Base-by-base conservation (phyloP, 2,888 invertebrate species). In the Sisyra terminalis region DNA sequence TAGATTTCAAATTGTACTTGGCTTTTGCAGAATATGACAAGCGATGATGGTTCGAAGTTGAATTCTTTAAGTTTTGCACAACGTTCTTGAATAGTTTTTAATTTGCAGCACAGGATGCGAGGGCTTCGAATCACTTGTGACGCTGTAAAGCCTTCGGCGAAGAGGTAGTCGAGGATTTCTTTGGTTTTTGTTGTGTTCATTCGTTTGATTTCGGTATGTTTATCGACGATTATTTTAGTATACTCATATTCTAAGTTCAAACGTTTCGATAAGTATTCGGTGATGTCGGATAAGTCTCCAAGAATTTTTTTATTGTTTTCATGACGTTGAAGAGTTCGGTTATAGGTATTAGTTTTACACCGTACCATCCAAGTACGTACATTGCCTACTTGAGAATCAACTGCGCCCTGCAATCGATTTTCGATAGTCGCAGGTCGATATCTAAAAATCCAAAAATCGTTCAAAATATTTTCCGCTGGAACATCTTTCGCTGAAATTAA, bases 331-430 rank as follows among this genome's bases (percentile, higher is more conserved):
- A 59, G 50, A 34, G 61, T 58, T 13, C 51, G 61, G 46, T 58
- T 48, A 45, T 65, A 57, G 39, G 56, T 53, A 42, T 53, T 50
- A 16, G 49, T 46, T 37, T 55, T 51, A 30, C 61, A 59, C 34
- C 66, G 53, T 18, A 67, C 55, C 64, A 67, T 65, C 68, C 68
- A 68, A 2, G 66, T 62, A 51, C 65, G 67, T n/a, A 64, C 47
- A 13, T 48, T 52, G 7, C 52, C 52, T 17, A 63, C 48, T 39
- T 64, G 57, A 42, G 57, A 50, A 29, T 55, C 45, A 47, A 56
- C 55, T 13, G 58, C 57, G 32, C 50, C 48, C 16, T 55, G 39
- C 29, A 67, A 50, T 46, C 63, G 55, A 24, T 55, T 49, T 43
- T 48, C 47, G 17, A 66, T 55, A 9, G 50, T 47, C 29, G 51